Evolutionary conservation across 2,888 invertebrate genomes (phyloP).

Genomic region (Corbicula japonica): DNA sequence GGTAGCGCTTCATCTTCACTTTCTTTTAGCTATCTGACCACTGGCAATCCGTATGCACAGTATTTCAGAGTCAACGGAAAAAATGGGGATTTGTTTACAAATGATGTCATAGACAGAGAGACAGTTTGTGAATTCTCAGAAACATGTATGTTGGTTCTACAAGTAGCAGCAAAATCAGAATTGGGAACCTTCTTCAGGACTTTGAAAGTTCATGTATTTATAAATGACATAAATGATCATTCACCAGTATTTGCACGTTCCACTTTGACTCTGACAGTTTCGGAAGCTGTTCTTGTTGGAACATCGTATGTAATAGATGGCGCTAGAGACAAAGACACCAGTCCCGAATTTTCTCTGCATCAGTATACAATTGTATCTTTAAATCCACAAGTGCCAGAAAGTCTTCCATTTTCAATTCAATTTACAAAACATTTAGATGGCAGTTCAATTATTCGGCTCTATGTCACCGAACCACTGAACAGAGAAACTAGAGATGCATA

Average conservation of each 20-base stretch:
- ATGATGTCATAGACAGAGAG: constrained; percentile 67
- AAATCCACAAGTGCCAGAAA: constrained; percentile 7
- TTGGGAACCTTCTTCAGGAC: constrained; percentile 74
- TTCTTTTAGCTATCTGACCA: constrained; percentile 72
- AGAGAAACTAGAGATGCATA: constrained; percentile 72
- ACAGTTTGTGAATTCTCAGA: constrained; percentile 66
- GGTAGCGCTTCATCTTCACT: constrained; percentile 64
- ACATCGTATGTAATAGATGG: constrained; percentile 68
- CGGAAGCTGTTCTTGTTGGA: constrained; percentile 68
- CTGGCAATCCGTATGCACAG: constrained; percentile 50
- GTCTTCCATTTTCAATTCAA: constrained; percentile 70
- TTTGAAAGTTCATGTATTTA: constrained; percentile 72
- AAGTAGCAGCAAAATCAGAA: constrained; percentile 69
- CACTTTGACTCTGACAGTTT: constrained; percentile 57
- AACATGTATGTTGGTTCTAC: constrained; percentile 57
- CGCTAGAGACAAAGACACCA: constrained; percentile 71
- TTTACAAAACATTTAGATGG: constrained; percentile 72
- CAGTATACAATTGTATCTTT: constrained; percentile 65
- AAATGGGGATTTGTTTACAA: constrained; percentile 65
- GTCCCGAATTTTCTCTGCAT: constrained; percentile 68
- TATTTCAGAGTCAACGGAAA: constrained; percentile 66
- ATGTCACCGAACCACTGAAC: constrained; percentile 70
- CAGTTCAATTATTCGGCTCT: constrained; percentile 68
- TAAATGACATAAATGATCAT: constrained; percentile 80
- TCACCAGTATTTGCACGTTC: constrained; percentile 71